Evolutionary conservation across 2,797 vertebrate genomes (phyloP).

Genomic region (Arctocebus calabarensis): DNA sequence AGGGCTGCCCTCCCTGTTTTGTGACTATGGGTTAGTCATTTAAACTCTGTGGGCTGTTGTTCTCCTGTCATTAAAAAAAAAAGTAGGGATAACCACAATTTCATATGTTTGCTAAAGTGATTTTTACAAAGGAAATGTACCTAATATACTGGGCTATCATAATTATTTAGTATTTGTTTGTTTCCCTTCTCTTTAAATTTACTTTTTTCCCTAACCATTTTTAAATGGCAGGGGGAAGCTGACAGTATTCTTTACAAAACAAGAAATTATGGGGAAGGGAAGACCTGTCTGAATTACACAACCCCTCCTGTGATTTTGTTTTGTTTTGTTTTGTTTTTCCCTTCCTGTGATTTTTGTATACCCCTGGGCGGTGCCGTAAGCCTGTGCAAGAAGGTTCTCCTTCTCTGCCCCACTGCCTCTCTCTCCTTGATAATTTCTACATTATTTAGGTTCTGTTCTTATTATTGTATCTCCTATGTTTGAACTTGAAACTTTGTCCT

Average conservation of each 20-base stretch:
- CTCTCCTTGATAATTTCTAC: not conserved
- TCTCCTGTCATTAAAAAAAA: not conserved
- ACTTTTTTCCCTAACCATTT: not conserved
- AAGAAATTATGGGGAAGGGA: not conserved
- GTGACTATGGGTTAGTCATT: not conserved
- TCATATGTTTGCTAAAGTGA: not conserved
- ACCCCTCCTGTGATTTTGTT: not conserved
- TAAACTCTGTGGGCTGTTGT: not conserved
- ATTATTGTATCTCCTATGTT: not conserved
- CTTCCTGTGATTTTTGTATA: not conserved
- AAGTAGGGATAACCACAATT: not conserved
- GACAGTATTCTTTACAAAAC: not conserved
- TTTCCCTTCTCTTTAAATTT: not conserved
- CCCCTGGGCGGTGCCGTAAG: not conserved
- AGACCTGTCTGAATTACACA: not conserved
- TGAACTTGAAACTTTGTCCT: not conserved
- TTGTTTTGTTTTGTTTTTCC: no score
- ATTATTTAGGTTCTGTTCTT: not conserved
- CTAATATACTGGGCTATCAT: not conserved
- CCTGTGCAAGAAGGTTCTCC: not conserved
- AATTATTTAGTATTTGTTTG: constrained; percentile 13
- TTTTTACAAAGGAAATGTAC: not conserved
- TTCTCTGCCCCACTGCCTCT: not conserved
- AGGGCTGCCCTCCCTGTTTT: not conserved
- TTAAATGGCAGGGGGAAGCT: not conserved